Percentiles rank a stretch among this genome's conserved stretches.
Conservation (phyloP, 2,113 vertebrate species). For the Silurus glanis region DNA sequence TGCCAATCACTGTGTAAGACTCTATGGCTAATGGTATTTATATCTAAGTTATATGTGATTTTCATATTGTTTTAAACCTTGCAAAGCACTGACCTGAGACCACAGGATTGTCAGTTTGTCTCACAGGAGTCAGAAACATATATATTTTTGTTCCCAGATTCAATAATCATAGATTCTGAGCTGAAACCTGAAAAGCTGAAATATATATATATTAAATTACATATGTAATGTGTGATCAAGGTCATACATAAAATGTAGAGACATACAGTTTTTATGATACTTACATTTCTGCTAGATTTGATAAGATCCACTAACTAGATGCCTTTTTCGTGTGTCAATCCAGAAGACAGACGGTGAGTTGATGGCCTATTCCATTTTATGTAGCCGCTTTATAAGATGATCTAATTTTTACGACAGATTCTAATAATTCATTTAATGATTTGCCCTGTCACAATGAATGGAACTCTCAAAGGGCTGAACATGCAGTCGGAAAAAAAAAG, state of each 20-base stretch:
- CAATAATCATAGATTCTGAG: neutral
- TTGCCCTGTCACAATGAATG: neutral
- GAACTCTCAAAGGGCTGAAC: neutral
- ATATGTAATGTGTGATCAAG: neutral
- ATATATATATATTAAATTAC: neutral
- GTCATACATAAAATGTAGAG: neutral
- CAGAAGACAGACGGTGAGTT: neutral
- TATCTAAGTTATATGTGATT: neutral
- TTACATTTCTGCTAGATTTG: neutral
- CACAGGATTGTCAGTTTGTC: neutral
- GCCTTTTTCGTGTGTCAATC: neutral
- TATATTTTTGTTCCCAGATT: neutral
- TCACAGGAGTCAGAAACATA: neutral
- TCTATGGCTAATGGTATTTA: neutral
- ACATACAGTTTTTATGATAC: neutral
- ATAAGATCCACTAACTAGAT: neutral
- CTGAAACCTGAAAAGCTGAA: neutral
- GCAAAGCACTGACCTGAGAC: neutral
- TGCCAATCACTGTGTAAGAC: neutral
- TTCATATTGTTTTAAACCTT: neutral
- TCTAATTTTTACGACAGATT: slow-evolving; percentile 1
- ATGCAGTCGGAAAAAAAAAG: neutral
- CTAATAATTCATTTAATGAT: slow-evolving; percentile 9
- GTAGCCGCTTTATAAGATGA: neutral
- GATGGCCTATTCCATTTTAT: slow-evolving; percentile 3